Conservation (phyloP, 1,140 invertebrate genomes). For the Halictus rubicundus region DNA sequence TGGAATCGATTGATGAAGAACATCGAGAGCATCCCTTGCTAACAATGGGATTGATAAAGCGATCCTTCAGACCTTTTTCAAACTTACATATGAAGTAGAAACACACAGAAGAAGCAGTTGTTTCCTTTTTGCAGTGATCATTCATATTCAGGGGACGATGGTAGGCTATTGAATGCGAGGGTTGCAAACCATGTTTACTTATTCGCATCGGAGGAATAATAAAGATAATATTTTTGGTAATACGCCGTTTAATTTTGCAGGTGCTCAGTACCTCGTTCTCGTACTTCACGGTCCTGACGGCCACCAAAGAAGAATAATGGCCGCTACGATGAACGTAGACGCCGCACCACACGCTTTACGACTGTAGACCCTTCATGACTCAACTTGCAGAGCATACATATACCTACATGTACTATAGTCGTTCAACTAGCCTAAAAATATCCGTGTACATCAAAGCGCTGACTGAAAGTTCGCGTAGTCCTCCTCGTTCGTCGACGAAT, state of each 20-base stretch:
- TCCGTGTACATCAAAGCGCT: constrained; percentile 37
- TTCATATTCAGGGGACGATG: too few species aligned
- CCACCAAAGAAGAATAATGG: constrained; percentile 44
- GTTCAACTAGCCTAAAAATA: constrained; percentile 54
- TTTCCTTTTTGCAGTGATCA: too few species aligned
- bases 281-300: constrained; percentile 67
- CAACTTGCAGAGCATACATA: constrained; percentile 42
- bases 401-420: constrained; percentile 44
- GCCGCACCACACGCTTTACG: constrained; percentile 16
- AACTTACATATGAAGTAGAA: too few species aligned
- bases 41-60: too few species aligned
- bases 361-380: constrained; percentile 34
- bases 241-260: constrained; percentile 42
- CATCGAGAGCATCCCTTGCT: background rate
- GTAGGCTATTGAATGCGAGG: too few species aligned
- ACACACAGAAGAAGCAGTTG: too few species aligned
- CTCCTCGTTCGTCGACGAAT: background rate
- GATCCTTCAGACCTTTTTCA: too few species aligned
- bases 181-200: too few species aligned
- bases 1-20: background rate
- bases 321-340: background rate
- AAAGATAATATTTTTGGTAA: background rate
- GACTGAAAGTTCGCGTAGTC: background rate
- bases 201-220: too few species aligned
- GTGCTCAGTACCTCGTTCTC: constrained; percentile 71